phyloP scores from a whole-genome alignment of 2,113 vertebrate genomes.

The Tapirus terrestris region DNA sequence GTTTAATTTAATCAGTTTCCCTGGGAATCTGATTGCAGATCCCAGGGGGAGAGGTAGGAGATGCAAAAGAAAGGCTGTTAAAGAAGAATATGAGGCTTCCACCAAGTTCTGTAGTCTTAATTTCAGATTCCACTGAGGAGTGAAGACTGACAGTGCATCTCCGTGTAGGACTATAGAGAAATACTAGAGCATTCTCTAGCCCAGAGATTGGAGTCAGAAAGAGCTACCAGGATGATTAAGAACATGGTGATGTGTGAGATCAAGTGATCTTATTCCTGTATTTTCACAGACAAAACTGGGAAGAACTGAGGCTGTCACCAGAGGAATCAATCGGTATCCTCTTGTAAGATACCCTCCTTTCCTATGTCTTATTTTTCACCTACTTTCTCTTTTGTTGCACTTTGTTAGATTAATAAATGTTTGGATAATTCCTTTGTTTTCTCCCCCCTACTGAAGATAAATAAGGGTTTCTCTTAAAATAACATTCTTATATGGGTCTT shows the following conservation, averaged over 20 bases:
- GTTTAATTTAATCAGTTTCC: background rate
- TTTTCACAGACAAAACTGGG: background rate
- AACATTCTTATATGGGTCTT: background rate
- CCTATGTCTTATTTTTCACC: background rate
- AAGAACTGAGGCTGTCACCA: background rate
- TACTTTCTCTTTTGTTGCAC: background rate
- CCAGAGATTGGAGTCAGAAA: background rate
- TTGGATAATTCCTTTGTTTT: background rate
- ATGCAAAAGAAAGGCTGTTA: background rate
- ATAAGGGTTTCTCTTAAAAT: background rate
- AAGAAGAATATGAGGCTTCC: background rate
- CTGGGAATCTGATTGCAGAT: background rate
- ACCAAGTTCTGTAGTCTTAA: background rate
- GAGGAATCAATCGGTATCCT: background rate
- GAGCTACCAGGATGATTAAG: background rate
- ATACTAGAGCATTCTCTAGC: background rate
- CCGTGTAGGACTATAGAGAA: background rate
- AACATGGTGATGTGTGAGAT: background rate
- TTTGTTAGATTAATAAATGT: background rate
- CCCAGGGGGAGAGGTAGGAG: background rate
- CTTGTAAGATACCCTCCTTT: background rate
- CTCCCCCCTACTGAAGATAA: background rate
- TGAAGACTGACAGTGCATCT: background rate
- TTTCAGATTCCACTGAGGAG: background rate
- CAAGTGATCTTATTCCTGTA: background rate